Conservation (phyloP, 2,888 invertebrate genomes). For the Oligia fasciuncula region DNA sequence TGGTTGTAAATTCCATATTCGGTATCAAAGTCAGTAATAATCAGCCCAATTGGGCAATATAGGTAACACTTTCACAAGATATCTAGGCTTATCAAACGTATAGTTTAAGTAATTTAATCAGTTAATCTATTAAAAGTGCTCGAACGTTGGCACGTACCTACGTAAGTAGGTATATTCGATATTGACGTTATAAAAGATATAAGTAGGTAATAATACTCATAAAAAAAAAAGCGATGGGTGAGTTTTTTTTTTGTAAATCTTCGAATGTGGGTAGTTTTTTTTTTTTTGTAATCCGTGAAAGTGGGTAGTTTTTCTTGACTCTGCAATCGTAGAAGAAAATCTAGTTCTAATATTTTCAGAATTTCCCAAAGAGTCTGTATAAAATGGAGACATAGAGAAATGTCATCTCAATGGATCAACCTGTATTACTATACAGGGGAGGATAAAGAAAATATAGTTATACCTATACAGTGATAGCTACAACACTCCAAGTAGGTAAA, state of each 20-base stretch:
- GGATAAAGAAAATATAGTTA: not conserved
- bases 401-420: not conserved
- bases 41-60: constrained; percentile 25
- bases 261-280: not conserved
- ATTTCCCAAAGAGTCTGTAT: not conserved
- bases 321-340: not conserved
- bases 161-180: not conserved
- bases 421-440: not conserved
- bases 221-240: not conserved
- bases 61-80: constrained; percentile 12
- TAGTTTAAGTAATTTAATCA: constrained; percentile 14
- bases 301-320: not conserved
- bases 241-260: not conserved
- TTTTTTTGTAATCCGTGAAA: too few relatives aligned
- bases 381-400: too few relatives aligned
- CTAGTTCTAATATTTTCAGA: not conserved
- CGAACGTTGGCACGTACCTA: not conserved
- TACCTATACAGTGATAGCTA: too few relatives aligned
- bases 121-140: constrained; percentile 4
- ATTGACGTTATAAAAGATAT: constrained; percentile 14
- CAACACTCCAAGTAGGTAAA: not conserved
- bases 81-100: constrained; percentile 19
- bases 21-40: constrained; percentile 17
- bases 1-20: not conserved
- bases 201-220: not conserved